phyloP scores from a whole-genome alignment of 2,888 invertebrate species.

The Sesia apiformis region DNA sequence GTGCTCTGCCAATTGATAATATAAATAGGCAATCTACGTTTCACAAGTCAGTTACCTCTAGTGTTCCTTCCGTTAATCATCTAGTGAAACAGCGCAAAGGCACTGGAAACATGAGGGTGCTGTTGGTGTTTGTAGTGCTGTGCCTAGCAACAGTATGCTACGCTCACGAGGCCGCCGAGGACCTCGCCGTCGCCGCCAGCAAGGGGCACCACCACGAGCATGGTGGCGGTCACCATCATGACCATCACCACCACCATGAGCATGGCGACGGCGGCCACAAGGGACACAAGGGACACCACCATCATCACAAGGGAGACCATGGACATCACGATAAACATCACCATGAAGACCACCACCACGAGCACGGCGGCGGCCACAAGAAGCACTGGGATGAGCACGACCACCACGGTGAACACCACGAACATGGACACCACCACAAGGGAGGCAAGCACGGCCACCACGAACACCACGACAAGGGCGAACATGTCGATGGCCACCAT shows the following conservation, averaged over 20 bases:
- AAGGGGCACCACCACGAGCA: slow-evolving; percentile 68
- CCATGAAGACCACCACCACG: slow-evolving; percentile 81
- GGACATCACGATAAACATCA: slow-evolving; percentile 86
- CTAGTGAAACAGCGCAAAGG: slow-evolving; percentile 4
- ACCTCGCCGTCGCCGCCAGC: slow-evolving; percentile 67
- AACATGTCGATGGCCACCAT: slow-evolving; percentile 86
- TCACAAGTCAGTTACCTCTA: slow-evolving; percentile 56
- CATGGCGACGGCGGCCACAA: slow-evolving; percentile 85
- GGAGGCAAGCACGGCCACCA: slow-evolving; percentile 87
- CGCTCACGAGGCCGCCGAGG: slow-evolving; percentile 36
- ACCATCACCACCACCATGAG: slow-evolving; percentile 78
- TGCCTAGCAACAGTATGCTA: slow-evolving; percentile 49
- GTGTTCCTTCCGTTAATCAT: slow-evolving; percentile 44
- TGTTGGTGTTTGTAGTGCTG: slow-evolving; percentile 45
- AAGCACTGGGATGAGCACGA: slow-evolving; percentile 85
- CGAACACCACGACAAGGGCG: slow-evolving; percentile 88
- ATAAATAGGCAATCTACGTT: slow-evolving; percentile 53
- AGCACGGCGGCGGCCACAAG: slow-evolving; percentile 86
- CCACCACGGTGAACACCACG: slow-evolving; percentile 84
- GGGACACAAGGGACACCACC: slow-evolving; percentile 83
- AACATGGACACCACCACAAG: slow-evolving; percentile 84
- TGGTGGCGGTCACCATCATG: slow-evolving; percentile 80
- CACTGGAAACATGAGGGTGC: slow-evolving; percentile 36
- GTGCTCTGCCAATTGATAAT: slow-evolving; percentile 38
- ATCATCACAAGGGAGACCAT: slow-evolving; percentile 85